A percentile compares a stretch with the other conserved stretches of the same genome.
phyloP scores from a whole-genome alignment of 2,888 invertebrate species.

The Eilema caniola region DNA sequence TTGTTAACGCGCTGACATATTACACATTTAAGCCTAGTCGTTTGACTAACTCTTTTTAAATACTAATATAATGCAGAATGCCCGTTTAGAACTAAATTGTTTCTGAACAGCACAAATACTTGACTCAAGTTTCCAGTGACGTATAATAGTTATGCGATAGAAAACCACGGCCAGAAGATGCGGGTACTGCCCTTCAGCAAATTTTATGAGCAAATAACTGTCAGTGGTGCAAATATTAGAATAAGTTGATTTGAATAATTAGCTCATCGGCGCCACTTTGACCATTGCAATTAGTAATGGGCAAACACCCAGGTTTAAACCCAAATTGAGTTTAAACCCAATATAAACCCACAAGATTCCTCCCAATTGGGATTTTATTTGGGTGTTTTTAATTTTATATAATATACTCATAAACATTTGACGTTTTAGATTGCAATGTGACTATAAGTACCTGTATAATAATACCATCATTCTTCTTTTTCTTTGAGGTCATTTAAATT shows the following conservation, averaged over 20 bases:
- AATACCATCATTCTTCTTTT: no score
- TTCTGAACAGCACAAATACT: not conserved
- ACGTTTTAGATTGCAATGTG: no score
- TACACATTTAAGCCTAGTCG: not conserved
- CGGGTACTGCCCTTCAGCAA: not conserved
- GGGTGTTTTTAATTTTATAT: no score
- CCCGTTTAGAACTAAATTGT: not conserved
- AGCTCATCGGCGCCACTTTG: not conserved
- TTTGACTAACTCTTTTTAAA: not conserved
- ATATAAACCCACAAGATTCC: no score
- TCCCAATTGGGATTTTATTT: no score
- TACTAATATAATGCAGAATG: not conserved
- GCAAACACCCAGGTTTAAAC: no score
- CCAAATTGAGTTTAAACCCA: no score
- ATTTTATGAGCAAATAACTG: not conserved
- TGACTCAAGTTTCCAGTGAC: not conserved
- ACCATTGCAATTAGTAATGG: no score
- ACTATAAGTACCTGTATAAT: no score
- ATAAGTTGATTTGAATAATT: not conserved
- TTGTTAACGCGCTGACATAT: not conserved
- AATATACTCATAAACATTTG: no score
- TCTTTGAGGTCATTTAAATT: no score
- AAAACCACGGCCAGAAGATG: not conserved
- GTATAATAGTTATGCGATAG: not conserved
- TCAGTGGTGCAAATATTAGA: not conserved